Base-by-base conservation (phyloP, 2,113 vertebrate genomes). In the Isichthys henryi region DNA sequence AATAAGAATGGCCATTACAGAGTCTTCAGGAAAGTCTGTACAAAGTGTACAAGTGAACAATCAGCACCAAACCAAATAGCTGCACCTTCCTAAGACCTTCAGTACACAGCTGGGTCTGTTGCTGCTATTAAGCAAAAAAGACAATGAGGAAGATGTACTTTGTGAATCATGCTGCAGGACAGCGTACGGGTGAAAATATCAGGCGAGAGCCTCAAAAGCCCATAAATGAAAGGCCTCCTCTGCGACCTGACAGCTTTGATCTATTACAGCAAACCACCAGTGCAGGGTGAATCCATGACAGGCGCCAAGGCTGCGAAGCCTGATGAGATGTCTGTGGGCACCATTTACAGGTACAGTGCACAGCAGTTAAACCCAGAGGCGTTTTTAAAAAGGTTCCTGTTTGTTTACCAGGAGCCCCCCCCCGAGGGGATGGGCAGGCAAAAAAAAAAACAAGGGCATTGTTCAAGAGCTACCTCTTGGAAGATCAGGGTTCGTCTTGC, bases 251-350 rank as follows among this genome's bases (percentile, higher is more conserved):
- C 50, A 39, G 21, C 85, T 53, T 87, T 87, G 27, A 87, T 56
- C 85, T 53, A 21, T 87, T 35, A 53, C n/a, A 50, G 85, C 50
- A 87, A 53, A 5, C 50, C 7, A 0, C 50, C 1, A 35, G 27
- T 56, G n/a, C 50, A 87, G 35, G 27, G 85, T 39, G 50, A 87
- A 43, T 87, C 50, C 85, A 9, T 87, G 85, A 56, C 85, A 87
- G 85, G 50, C 27, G 2, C 45, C 27, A 52, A 56, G 27, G 48
- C 85, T 53, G 85, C 0, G 0, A 87, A 56, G 2, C 49, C 85
- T 53, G 50, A 53, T 53, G 49, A 56, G 50, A 87, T 35, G 27
- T 56, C 85, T 87, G 48, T 27, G 85, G 49, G 46, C 21, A 35
- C 31, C 50, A 35, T 87, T 53, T 23, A n/a, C 48, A 15, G 85